Base-by-base conservation (phyloP, 2,888 invertebrate genomes). In the Itoplectis maculator region DNA sequence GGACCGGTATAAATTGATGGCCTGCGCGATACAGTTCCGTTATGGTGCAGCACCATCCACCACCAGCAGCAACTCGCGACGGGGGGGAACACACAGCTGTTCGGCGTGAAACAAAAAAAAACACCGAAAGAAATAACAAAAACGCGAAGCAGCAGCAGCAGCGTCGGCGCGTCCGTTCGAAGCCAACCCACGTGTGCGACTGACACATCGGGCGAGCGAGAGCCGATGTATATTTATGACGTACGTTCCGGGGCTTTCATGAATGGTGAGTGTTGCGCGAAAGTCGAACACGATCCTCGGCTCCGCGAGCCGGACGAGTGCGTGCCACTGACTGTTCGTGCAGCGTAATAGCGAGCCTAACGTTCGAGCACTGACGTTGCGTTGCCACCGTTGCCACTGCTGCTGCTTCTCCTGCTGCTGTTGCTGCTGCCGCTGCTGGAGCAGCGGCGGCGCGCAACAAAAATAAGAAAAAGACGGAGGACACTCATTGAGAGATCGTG, bases 141-240 rank as follows among this genome's bases (percentile, higher is more conserved):
- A 56, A 29, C 8, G 13, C 11, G 42, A 8, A 56, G 23, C 23
- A n/a, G 13, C 0, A 6, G 23, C 18, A 18, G 8, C 4, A 9
- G 56, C 13, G 59, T 7, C 37, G 18, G 37, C 15, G 15, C 37
- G 37, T 78, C 85, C 65, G 70, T 13, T 29, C 83, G 45, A 37
- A 61, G 66, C 56, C 56, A 65, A 72, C 73, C 83, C 85, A 85
- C 85, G 85, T 85, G 85, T 72, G 75, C 66, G 40, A 85, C 81
- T 85, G 81, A 79, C 63, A 79, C 51, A 72, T 74, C 35, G 40
- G 7, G 20, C 2, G n/a, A 72, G 37, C 54, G 40, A 54, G 29
- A 65, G 74, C 23, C 23, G 65, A 63, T 63, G 63, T 51, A 74
- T 54, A 42, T 35, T 20, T 20, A 51, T 54, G 6, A 15, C 23